A percentile compares a stretch with the other conserved stretches of the same genome.
phyloP scores from a whole-genome alignment of 2,797 vertebrate genomes.

The Acridotheres tristis region DNA sequence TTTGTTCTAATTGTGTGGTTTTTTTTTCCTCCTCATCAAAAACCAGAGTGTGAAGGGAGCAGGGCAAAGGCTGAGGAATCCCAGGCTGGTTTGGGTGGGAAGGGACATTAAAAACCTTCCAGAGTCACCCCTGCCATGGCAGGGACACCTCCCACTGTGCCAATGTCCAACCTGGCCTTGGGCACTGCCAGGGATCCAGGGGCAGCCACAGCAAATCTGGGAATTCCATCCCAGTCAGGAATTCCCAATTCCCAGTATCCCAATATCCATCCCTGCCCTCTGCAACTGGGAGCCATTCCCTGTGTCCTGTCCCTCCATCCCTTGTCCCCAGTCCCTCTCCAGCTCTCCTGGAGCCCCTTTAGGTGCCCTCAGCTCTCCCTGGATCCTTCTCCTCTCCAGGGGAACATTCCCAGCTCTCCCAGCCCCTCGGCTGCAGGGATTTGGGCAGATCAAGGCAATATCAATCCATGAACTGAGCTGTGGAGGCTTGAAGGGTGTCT shows the following conservation, averaged over 20 bases:
- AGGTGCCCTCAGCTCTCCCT: neutral
- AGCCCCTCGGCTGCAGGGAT: neutral
- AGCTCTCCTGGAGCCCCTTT: neutral
- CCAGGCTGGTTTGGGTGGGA: neutral
- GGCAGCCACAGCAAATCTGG: neutral
- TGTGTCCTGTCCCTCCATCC: neutral
- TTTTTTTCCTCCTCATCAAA: neutral
- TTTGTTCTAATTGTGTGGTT: neutral
- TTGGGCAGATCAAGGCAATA: neutral
- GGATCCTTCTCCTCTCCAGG: rapidly evolving
- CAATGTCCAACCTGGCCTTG: neutral
- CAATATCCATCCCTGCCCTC: neutral
- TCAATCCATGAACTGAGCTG: neutral
- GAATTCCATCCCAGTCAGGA: neutral
- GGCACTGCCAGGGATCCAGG: neutral
- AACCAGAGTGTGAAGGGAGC: neutral
- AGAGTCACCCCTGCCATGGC: neutral
- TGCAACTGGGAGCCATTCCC: neutral
- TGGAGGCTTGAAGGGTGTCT: slow-evolving; percentile 18
- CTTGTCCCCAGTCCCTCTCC: neutral
- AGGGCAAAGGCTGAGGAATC: neutral
- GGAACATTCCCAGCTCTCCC: neutral
- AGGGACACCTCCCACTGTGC: neutral
- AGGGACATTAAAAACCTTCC: no score
- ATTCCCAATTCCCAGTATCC: neutral